phyloP scores from a whole-genome alignment of 1,140 invertebrate species.

The Ptiloglossa arizonensis region DNA sequence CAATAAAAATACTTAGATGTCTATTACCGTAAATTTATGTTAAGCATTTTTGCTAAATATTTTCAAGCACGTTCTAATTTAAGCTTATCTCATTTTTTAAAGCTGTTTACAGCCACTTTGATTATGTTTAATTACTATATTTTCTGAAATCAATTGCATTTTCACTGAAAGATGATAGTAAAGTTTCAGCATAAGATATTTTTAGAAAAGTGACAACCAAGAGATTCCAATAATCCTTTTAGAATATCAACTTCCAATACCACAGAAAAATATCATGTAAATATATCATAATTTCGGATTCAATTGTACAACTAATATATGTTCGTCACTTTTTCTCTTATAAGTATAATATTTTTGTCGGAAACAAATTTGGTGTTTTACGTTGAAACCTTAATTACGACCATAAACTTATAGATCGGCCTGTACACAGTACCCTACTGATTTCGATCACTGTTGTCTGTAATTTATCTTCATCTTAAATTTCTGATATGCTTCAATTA shows the following conservation, averaged over 20 bases:
- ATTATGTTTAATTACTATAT: conserved; percentile 54
- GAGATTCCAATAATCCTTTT: conserved; percentile 13
- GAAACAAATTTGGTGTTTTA: conserved; percentile 13
- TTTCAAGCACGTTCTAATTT: neutral
- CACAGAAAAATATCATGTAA: neutral
- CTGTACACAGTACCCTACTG: conserved; percentile 1
- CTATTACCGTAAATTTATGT: conserved; percentile 28
- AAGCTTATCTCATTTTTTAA: neutral
- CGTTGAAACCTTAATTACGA: neutral
- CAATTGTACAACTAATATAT: conserved; percentile 24
- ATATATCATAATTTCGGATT: conserved; percentile 2
- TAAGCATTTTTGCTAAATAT: conserved; percentile 45
- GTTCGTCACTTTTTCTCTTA: neutral
- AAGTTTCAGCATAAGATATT: conserved; percentile 16
- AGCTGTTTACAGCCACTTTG: neutral
- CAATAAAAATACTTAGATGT: conserved; percentile 38
- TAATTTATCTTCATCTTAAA: conserved; percentile 22
- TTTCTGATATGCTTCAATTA: conserved; percentile 59
- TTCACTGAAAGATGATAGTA: conserved; percentile 24
- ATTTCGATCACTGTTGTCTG: conserved; percentile 32
- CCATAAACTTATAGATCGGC: neutral
- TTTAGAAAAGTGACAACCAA: conserved; percentile 25
- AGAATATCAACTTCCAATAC: conserved; percentile 7
- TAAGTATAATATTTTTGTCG: neutral
- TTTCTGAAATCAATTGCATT: conserved; percentile 32